Evolutionary conservation across 2,113 vertebrate genomes (phyloP), one percentile per base, ranked within the genome.

Genomic region (Hemiscyllium ocellatum): DNA sequence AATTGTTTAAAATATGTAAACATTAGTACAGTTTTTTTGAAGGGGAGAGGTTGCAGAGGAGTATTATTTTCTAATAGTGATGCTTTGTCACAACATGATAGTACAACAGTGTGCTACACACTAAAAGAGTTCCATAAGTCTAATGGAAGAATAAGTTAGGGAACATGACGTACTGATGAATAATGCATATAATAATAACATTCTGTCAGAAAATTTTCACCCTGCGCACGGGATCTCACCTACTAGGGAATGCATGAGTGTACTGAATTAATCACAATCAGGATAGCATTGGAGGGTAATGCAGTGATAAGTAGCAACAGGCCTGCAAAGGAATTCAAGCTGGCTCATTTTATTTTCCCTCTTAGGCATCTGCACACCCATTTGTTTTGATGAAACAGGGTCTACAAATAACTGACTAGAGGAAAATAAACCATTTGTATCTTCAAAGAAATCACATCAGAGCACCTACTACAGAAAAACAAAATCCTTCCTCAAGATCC

Each of bases 261-360:
- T 76, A 42, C 61, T 52, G 17, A 76, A 95, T 95, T 95, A 72
- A 95, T 72, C 42, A 72, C 68, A 47, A 70, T 52, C 47, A 52
- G 94, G 24, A 20, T 26, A 33, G 69, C 72, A 69, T 69, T 76
- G 68, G 26, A 95, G 47, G 94, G 94, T 50, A 72, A 19, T 66
- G 87, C 61, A 19, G 33, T 68, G 89, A 95, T 72, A 72, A 24
- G 69, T 52, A 95, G 52, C 94, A 95, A 95, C 94, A 95, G 47
- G 94, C 42, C 94, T 72, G 69, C 94, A 95, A 72, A 95, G 26
- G 94, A 95, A 95, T 95, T 95, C 52, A 72, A 29, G 24, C 68
- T 47, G 94, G 24, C 42, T 26, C 47, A 29, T 72, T 95, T 95
- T 93, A 68, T 93, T 22, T 76, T 95, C 42, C 13, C 20, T 95